Percentiles rank a stretch among this genome's conserved stretches.
These are phyloP conservation scores for Globodera rostochiensis DNA, from an alignment of 1,140 invertebrate genomes.

Conservation along the genomic window DNA sequence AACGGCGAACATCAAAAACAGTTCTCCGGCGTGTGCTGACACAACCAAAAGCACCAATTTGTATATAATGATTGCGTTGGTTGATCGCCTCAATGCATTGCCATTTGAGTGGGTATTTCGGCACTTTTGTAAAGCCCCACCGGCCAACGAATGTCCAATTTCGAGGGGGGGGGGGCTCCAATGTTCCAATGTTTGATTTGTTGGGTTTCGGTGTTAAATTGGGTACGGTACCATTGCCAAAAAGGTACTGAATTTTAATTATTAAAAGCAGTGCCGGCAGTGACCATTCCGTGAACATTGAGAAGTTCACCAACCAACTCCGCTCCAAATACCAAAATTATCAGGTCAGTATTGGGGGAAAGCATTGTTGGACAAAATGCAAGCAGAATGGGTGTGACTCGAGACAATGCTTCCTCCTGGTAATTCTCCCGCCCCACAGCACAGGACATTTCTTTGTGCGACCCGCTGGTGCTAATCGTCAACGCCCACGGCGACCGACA, in stretches of 20 bases:
- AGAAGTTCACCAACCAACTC: conserved; percentile 61
- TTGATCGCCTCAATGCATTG: conserved; percentile 59
- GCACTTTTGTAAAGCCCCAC: too few relatives aligned
- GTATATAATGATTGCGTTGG: conserved; percentile 56
- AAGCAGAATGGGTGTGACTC: background rate
- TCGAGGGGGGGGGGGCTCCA: too few relatives aligned
- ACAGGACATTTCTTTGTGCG: conserved; percentile 58
- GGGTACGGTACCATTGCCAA: background rate
- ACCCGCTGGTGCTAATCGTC: conserved; percentile 62
- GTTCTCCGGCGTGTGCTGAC: conserved; percentile 53
- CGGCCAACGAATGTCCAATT: too few relatives aligned
- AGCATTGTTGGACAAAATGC: background rate
- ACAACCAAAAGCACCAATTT: conserved; percentile 53
- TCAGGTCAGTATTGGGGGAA: conserved; percentile 44
- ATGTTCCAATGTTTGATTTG: background rate
- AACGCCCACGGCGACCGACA: conserved; percentile 60
- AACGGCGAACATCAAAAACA: conserved; percentile 58
- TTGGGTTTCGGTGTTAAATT: background rate
- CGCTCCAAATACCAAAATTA: conserved; percentile 57
- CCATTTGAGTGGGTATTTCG: conserved; percentile 38
- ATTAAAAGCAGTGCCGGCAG: background rate
- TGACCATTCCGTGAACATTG: conserved; percentile 50
- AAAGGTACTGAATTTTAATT: background rate
- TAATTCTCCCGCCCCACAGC: conserved; percentile 23
- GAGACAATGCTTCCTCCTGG: background rate